These are phyloP conservation scores for cattle (Bos taurus) DNA, from an alignment of 2,113 vertebrate species.

Conservation along the genomic window DNA sequence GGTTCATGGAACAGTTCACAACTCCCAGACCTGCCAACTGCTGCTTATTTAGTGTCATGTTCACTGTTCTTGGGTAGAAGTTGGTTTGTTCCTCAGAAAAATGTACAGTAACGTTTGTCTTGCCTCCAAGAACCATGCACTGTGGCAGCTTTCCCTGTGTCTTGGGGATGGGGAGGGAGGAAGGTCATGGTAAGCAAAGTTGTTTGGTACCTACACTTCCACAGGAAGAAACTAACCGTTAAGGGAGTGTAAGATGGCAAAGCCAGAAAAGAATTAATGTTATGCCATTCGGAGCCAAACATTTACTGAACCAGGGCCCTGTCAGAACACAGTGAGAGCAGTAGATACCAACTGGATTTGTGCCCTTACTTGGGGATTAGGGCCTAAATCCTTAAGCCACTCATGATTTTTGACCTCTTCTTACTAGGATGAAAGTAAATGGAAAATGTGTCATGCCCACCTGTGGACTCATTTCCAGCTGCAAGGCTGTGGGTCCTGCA, in stretches of 20 bases:
- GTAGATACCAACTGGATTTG: not conserved
- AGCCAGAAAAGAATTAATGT: not conserved
- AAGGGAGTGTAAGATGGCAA: not conserved
- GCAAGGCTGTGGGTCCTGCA: not conserved
- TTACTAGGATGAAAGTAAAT: not conserved
- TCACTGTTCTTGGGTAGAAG: conserved; percentile 39
- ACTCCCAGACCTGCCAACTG: conserved; percentile 52
- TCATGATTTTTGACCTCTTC: not conserved
- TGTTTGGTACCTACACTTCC: not conserved
- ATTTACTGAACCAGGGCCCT: not conserved
- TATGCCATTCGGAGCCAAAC: not conserved
- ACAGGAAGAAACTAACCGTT: not conserved
- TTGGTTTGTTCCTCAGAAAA: conserved; percentile 44
- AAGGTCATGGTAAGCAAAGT: not conserved
- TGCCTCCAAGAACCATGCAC: not conserved
- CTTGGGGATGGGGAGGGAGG: not conserved
- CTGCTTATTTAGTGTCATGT: conserved; percentile 41
- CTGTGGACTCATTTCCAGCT: not conserved
- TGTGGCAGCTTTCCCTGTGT: conserved; percentile 1
- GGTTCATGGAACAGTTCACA: conserved; percentile 58
- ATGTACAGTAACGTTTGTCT: conserved; percentile 61
- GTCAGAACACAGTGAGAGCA: not conserved
- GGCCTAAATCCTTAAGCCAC: not conserved
- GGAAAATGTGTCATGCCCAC: not conserved
- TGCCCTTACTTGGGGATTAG: not conserved